Evolutionary conservation across 2,113 vertebrate species (phyloP), one percentile per base, ranked within the genome.

Genomic region (Laticauda colubrina): DNA sequence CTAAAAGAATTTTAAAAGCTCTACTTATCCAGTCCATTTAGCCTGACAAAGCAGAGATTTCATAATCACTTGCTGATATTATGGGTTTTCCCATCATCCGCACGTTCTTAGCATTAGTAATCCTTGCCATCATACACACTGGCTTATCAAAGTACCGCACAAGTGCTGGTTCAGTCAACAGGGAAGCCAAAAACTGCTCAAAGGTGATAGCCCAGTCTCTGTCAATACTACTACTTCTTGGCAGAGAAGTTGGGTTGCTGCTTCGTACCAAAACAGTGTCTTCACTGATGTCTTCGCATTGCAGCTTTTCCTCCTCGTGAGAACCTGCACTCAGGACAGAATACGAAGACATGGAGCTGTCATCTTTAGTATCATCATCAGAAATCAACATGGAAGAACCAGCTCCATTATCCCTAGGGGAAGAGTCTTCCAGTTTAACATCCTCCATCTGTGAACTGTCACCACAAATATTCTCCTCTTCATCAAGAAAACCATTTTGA

Each of bases 201-300:
- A 99, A 99, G 7, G 99, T 99, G 95, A 99, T 98, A 96, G 99
- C 98, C 99, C 99, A 99, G 97, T 99, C 99, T 93, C 98, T 98
- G 96, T 99, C 99, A 0, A 99, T 97, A 97, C 99, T 99, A 0
- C 97, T 97, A 97, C 98, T 99, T 90, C 98, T 97, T 3, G 97
- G 98, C 10, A 99, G 97, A 51, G 97, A 94, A 0, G 97, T 0
- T 12, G 89, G 0, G 75, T 95, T 97, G 91, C 89, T 87, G 90
- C 97, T 99, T 34, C 97, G 97, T 92, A 99, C 99, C 95, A 99
- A 97, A 45, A 99, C 98, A 0, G 99, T 99, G 97, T 99, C 99
- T 4, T 99, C 99, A 0, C 98, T 97, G 0, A 99, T 99, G 97
- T 99, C 99, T 97, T 99, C 99, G 0, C 99, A 99, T 91, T 99